Evolutionary conservation across 2,113 vertebrate species (phyloP).

Genomic region (Albula glossodonta): DNA sequence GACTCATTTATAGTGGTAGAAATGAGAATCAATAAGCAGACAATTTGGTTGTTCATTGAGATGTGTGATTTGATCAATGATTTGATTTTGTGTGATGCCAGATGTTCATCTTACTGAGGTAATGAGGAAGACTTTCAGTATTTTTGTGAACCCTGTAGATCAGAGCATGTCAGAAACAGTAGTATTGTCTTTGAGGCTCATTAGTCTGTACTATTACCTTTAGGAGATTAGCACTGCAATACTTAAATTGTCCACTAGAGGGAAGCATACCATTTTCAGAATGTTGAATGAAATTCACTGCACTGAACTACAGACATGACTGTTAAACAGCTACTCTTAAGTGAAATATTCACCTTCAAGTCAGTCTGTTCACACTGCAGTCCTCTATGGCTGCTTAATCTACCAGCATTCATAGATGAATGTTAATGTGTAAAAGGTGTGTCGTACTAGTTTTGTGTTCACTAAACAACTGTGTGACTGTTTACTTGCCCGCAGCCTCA

Average conservation of each 20-base stretch:
- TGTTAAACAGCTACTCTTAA: neutral
- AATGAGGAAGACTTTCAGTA: neutral
- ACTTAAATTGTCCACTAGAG: slow-evolving; percentile 7
- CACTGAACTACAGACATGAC: neutral
- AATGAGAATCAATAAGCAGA: neutral
- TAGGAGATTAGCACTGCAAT: neutral
- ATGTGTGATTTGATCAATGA: neutral
- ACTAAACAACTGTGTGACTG: neutral
- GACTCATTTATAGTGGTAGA: neutral
- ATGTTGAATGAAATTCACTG: neutral
- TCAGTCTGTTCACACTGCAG: slow-evolving; percentile 1
- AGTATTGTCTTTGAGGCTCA: neutral
- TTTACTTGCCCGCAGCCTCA: slow-evolving; percentile 69
- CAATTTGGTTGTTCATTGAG: neutral
- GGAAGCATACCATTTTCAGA: neutral
- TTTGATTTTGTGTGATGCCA: neutral
- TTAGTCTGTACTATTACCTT: neutral
- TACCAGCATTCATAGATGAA: neutral
- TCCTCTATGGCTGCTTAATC: neutral
- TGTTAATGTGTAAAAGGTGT: too few species aligned
- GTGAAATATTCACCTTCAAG: neutral
- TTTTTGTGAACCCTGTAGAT: neutral
- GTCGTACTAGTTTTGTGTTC: neutral
- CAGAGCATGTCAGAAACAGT: neutral
- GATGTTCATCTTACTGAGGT: neutral